phyloP scores from a whole-genome alignment of 2,113 vertebrate genomes.

The Ochotona curzoniae region DNA sequence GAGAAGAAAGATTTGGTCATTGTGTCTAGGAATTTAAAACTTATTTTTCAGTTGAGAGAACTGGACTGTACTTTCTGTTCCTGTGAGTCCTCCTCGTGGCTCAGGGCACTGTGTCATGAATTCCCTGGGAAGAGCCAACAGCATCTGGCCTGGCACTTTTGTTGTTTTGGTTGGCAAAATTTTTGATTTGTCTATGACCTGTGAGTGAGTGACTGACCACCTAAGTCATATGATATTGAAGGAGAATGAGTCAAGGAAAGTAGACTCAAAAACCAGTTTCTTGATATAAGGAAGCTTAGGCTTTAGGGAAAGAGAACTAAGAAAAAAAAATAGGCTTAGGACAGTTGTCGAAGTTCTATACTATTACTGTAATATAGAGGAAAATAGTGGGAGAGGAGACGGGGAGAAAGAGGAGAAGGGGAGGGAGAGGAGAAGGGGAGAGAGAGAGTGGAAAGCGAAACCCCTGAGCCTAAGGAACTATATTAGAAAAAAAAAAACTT shows the following conservation, averaged over 20 bases:
- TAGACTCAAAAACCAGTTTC: background rate
- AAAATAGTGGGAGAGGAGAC: too few species aligned
- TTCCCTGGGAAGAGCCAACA: background rate
- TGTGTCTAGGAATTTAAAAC: background rate
- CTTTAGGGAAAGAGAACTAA: background rate
- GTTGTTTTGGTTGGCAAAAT: background rate
- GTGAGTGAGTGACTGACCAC: background rate
- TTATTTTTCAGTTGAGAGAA: slow-evolving; percentile 34
- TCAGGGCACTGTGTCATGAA: background rate
- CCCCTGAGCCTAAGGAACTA: too few species aligned
- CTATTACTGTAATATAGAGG: too few species aligned
- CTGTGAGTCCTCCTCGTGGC: background rate
- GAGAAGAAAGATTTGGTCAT: background rate
- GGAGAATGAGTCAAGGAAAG: background rate
- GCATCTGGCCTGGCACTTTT: background rate
- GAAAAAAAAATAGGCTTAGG: background rate
- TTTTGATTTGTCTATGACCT: slow-evolving; percentile 42
- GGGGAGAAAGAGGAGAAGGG: too few species aligned
- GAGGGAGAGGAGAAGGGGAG: too few species aligned
- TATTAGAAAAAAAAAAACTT: too few species aligned
- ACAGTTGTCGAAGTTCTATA: too few species aligned
- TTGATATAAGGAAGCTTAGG: background rate
- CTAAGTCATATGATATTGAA: background rate
- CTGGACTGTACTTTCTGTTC: background rate
- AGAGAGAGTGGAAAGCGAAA: too few species aligned